Conservation (phyloP, 2,113 vertebrate genomes). For the Tapirus terrestris region DNA sequence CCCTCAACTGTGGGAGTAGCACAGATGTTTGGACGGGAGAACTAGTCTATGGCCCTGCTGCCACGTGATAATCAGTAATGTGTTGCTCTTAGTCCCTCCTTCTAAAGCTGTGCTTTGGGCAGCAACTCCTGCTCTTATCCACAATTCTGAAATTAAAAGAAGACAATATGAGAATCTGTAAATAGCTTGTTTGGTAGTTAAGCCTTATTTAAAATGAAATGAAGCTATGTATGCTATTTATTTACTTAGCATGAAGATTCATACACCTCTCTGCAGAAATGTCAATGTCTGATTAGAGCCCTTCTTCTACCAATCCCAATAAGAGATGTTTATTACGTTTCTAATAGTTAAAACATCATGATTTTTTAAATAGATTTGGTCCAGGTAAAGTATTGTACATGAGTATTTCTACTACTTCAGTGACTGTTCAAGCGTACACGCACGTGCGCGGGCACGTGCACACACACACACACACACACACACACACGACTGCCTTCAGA, state of each 20-base stretch:
- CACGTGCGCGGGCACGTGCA: no score
- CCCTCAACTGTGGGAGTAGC: fast-evolving
- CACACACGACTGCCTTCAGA: neutral
- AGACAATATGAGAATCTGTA: neutral
- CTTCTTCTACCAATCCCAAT: neutral
- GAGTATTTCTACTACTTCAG: neutral
- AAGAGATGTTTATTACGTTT: neutral
- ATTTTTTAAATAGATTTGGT: neutral
- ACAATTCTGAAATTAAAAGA: neutral
- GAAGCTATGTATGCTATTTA: neutral
- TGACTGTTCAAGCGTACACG: neutral
- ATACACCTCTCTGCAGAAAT: neutral
- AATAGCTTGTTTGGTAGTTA: neutral
- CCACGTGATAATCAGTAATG: fast-evolving
- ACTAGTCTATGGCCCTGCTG: fast-evolving
- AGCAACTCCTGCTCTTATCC: neutral
- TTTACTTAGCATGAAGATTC: neutral
- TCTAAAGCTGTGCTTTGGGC: fast-evolving
- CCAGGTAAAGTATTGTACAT: no score
- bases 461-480: neutral
- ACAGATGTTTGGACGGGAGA: fast-evolving
- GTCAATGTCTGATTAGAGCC: neutral
- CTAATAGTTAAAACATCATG: neutral
- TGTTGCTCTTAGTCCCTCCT: no score
- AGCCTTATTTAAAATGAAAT: neutral